Conservation (phyloP, 2,888 invertebrate species). For the Epinotia brunnichana region DNA sequence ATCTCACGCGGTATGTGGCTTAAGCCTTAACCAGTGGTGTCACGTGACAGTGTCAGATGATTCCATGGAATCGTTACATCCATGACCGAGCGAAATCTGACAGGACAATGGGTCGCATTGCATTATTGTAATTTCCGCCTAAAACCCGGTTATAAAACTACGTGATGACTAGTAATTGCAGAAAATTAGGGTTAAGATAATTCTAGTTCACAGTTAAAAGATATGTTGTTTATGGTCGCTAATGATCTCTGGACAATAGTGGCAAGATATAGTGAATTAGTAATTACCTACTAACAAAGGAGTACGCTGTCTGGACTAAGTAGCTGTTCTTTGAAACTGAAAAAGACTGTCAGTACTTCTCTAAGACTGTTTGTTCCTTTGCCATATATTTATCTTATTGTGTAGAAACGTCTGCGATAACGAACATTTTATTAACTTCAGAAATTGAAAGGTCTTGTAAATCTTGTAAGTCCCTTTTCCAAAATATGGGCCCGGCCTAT, state of each 20-base stretch:
- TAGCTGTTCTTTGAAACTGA: neutral
- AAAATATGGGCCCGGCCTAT: neutral
- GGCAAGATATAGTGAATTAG: neutral
- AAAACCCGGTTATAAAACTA: conserved; percentile 29
- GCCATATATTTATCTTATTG: too few species aligned
- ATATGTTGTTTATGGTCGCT: conserved; percentile 8
- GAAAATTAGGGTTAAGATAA: conserved; percentile 33
- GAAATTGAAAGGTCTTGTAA: too few species aligned
- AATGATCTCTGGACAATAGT: conserved; percentile 9
- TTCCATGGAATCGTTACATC: conserved; percentile 12
- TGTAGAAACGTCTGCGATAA: too few species aligned
- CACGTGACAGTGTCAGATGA: conserved; percentile 30
- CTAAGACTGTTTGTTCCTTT: too few species aligned
- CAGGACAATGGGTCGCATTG: conserved; percentile 31
- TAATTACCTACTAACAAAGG: neutral
- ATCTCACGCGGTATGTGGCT: neutral
- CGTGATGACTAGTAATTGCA: conserved; percentile 24
- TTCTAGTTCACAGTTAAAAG: conserved; percentile 13
- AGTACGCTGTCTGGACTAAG: neutral
- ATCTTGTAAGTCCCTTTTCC: too few species aligned
- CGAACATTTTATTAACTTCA: too few species aligned
- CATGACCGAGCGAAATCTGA: conserved; percentile 34
- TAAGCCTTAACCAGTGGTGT: too few species aligned
- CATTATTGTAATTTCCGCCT: conserved; percentile 27
- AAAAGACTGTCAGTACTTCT: neutral